Percentiles rank a stretch among this genome's conserved stretches.
phyloP scores from a whole-genome alignment of 2,113 vertebrate genomes.

The Chamaetylas fuelleborni region DNA sequence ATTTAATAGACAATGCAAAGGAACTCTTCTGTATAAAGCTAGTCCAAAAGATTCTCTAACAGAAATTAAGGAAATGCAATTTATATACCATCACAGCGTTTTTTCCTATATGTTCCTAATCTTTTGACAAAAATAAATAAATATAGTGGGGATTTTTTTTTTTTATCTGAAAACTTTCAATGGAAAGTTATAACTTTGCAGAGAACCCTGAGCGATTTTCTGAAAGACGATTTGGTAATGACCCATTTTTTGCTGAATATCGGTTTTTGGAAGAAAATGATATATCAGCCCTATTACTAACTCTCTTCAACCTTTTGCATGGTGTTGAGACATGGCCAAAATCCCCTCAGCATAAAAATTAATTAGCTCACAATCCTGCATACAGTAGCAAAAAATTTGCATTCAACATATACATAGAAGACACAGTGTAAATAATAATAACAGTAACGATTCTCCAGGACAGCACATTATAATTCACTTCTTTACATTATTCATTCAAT shows the following conservation, averaged over 20 bases:
- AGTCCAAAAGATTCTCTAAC: background rate
- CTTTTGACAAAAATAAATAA: background rate
- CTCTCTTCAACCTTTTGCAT: background rate
- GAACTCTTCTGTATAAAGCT: background rate
- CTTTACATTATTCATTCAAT: slow-evolving; percentile 53
- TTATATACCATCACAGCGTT: background rate
- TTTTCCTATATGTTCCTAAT: background rate
- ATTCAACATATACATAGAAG: slow-evolving; percentile 6
- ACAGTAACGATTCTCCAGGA: slow-evolving; percentile 40
- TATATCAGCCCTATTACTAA: slow-evolving; percentile 21
- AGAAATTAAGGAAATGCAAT: background rate
- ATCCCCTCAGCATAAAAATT: slow-evolving; percentile 38
- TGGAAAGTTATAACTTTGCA: background rate
- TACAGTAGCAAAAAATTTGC: slow-evolving; percentile 22
- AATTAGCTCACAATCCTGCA: slow-evolving; percentile 48
- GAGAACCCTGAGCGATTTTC: background rate
- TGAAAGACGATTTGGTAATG: background rate
- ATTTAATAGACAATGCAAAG: background rate
- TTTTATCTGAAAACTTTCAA: background rate
- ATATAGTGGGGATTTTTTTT: background rate
- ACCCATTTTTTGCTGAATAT: slow-evolving; percentile 33
- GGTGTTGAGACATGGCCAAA: slow-evolving; percentile 33
- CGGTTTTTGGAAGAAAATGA: background rate
- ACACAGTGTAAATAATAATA: slow-evolving; percentile 66
- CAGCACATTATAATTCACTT: slow-evolving; percentile 15